Evolutionary conservation across 2,888 invertebrate genomes (phyloP).

Genomic region (Rugalucina vietnamica): DNA sequence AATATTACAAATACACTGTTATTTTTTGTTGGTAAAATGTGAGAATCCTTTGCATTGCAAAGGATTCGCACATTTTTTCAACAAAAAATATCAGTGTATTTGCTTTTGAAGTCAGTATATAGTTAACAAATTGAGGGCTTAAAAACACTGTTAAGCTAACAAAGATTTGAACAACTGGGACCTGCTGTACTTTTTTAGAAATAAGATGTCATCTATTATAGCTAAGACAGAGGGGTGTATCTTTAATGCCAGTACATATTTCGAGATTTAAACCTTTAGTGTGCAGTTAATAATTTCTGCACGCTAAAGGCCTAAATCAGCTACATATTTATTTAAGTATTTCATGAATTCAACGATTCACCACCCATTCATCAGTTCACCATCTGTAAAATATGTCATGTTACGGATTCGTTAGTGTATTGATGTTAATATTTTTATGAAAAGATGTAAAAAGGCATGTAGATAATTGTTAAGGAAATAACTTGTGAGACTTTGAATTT

Average conservation of each 20-base stretch:
- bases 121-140: too few species aligned
- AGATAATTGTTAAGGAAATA: constrained; percentile 15
- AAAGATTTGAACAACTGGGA: too few species aligned
- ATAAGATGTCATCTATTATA: not conserved
- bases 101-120: too few species aligned
- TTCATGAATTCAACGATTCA: not conserved
- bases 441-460: constrained; percentile 19
- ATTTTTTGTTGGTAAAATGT: too few species aligned
- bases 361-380: not conserved
- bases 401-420: not conserved
- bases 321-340: not conserved
- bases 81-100: too few species aligned
- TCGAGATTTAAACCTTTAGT: too few species aligned
- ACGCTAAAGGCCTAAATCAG: not conserved
- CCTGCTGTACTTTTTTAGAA: too few species aligned
- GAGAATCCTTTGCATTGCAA: too few species aligned
- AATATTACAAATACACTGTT: too few species aligned
- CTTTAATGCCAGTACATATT: not conserved
- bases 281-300: too few species aligned
- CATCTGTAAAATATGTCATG: not conserved
- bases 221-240: not conserved
- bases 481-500: not conserved
- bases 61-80: too few species aligned
- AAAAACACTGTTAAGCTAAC: too few species aligned
- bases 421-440: constrained; percentile 23